Base-by-base conservation (phyloP, 64 coral and sea anemone species). In the Anthopleura sola region DNA sequence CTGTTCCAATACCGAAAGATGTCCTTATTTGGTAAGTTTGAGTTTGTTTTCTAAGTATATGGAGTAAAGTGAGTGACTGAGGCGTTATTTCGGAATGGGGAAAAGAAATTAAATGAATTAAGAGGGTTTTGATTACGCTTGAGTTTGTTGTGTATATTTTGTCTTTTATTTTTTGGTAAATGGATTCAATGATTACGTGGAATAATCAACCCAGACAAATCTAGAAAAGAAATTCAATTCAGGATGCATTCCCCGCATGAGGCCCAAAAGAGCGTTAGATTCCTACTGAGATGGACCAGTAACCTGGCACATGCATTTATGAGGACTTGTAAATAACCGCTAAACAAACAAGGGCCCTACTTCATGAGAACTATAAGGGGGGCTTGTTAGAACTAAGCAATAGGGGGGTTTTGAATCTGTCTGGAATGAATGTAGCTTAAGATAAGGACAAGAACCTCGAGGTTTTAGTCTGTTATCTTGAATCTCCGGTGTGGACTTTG, bases 11-110 rank as follows among this genome's bases (percentile, higher is more conserved):
- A 28, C 66, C 26, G 13, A 71, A 71, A 71, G 66, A 71, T 71
- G 66, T 34, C 66, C 66, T 71, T 71, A 71, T 71, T 71, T 71
- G 66, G 66, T 62, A 71, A 71, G 66, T 71, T 32, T 5, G 31
- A 34, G 66, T 34, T 71, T 31, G 14, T 71, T 71, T 33, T 71
- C 66, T 34, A 71, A 71, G 66, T 71, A 34, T 0, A 71, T 10
- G 66, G 23, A 34, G n/a, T 28, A 13, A 44, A 44, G 9, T 44
- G 9, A 26, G 28, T 71, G 31, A 62, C 29, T 8, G n/a, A 71
- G 66, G 66, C 66, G 31, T 34, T 33, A 7, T 32, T 31, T 34
- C 10, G 28, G 28, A 28, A 32, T 32, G 31, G 9, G 14, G 60
- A 2, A 13, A 34, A 5, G 21, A 12, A 32, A 15, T 53, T 53